Percentiles rank a stretch among this genome's conserved stretches.
phyloP scores from a whole-genome alignment of 2,113 vertebrate species.

The Ptychochromis oligacanthus region DNA sequence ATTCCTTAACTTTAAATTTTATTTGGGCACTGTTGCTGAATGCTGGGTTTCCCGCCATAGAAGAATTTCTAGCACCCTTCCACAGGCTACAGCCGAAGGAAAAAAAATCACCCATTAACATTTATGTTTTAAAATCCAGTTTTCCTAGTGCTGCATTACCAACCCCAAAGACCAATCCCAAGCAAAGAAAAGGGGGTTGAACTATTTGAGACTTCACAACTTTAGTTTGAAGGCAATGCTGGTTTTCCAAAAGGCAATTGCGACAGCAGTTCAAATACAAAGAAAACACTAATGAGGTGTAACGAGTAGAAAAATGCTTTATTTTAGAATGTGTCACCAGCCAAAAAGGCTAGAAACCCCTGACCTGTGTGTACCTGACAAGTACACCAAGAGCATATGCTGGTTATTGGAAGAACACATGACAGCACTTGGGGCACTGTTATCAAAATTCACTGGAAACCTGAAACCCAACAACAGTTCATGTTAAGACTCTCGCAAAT shows the following conservation, averaged over 20 bases:
- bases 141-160: no score
- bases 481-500: neutral
- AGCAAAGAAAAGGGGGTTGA: no score
- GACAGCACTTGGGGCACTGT: neutral
- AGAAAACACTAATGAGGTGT: neutral
- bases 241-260: neutral
- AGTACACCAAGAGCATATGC: neutral
- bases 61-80: no score
- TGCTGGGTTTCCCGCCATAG: neutral
- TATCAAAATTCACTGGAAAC: neutral
- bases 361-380: neutral
- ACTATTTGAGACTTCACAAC: no score
- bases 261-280: neutral
- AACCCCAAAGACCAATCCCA: no score
- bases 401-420: neutral
- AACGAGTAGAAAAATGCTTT: neutral
- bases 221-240: no score
- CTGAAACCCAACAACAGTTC: neutral
- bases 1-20: neutral
- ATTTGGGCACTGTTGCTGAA: neutral
- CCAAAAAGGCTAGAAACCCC: neutral
- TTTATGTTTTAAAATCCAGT: no score
- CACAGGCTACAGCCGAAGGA: neutral
- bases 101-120: no score
- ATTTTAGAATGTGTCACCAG: neutral